Evolutionary conservation across 2,888 invertebrate species (phyloP).

Genomic region (Metallyticus violacea): DNA sequence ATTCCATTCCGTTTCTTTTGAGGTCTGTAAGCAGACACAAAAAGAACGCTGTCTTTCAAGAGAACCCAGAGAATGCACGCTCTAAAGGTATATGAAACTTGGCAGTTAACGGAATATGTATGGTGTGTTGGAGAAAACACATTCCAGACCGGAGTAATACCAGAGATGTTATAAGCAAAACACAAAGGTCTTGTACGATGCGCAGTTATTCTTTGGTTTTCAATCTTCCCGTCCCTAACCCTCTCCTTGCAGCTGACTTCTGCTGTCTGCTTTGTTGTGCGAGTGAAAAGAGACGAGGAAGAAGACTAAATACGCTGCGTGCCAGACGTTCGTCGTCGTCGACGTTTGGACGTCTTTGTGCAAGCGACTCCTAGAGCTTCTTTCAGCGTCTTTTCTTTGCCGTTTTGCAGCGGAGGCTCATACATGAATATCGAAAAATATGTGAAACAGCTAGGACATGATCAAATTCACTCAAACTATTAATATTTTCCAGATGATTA

Average conservation of each 20-base stretch:
- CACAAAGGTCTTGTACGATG: neutral
- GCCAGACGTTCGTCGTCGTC: neutral
- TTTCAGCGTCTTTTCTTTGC: too few relatives aligned
- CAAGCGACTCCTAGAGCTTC: neutral
- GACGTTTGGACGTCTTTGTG: neutral
- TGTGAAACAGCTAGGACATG: too few relatives aligned
- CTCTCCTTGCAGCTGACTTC: neutral
- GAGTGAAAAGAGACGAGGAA: neutral
- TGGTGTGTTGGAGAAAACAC: neutral
- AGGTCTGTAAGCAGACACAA: neutral
- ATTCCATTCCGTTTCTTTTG: neutral
- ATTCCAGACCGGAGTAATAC: neutral
- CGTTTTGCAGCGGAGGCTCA: too few relatives aligned
- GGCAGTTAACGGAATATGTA: neutral
- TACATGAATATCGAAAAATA: too few relatives aligned
- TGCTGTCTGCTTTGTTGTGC: neutral
- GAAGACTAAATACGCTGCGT: neutral
- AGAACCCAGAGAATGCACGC: too few relatives aligned
- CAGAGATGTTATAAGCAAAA: neutral
- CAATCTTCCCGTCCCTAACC: neutral
- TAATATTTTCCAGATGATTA: too few relatives aligned
- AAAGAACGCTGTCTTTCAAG: neutral
- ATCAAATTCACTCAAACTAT: too few relatives aligned
- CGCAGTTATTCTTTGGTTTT: neutral
- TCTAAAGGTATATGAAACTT: neutral